These are phyloP conservation scores for Orientallactaga bullata DNA, from an alignment of 2,113 vertebrate species.

Conservation along the genomic window DNA sequence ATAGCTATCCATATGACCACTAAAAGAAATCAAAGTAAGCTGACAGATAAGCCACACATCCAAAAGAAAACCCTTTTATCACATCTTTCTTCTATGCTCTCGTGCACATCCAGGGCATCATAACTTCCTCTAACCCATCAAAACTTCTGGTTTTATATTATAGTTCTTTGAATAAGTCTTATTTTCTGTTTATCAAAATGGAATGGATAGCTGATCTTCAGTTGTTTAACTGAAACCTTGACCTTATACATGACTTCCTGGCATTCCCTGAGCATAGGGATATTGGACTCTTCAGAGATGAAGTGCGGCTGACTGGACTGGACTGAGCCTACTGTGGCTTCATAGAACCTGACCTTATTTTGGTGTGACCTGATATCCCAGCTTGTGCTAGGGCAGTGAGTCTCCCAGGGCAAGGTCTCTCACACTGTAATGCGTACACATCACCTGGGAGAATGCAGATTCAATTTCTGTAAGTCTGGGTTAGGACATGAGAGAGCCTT, in stretches of 20 bases:
- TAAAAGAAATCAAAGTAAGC: slow-evolving; percentile 36
- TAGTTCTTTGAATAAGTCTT: neutral
- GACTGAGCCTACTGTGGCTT: neutral
- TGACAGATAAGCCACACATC: neutral
- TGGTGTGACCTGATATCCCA: neutral
- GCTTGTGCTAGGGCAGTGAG: neutral
- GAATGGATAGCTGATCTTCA: neutral
- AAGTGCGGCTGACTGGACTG: fast-evolving
- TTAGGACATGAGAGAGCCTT: neutral
- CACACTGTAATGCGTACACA: neutral
- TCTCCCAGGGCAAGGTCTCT: neutral
- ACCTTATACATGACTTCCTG: neutral
- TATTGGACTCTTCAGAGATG: neutral
- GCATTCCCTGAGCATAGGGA: neutral
- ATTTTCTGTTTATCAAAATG: neutral
- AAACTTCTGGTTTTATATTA: neutral
- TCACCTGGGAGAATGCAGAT: neutral
- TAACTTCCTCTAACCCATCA: neutral
- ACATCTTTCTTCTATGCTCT: neutral
- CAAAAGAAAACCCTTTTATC: neutral
- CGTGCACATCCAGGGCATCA: neutral
- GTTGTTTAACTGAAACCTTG: neutral
- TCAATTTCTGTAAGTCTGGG: neutral
- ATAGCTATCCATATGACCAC: neutral
- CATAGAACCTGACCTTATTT: neutral